Percentiles rank a stretch among this genome's conserved stretches.
Conservation (phyloP, 23 tunicate genomes). For the Halocynthia aurantium region DNA sequence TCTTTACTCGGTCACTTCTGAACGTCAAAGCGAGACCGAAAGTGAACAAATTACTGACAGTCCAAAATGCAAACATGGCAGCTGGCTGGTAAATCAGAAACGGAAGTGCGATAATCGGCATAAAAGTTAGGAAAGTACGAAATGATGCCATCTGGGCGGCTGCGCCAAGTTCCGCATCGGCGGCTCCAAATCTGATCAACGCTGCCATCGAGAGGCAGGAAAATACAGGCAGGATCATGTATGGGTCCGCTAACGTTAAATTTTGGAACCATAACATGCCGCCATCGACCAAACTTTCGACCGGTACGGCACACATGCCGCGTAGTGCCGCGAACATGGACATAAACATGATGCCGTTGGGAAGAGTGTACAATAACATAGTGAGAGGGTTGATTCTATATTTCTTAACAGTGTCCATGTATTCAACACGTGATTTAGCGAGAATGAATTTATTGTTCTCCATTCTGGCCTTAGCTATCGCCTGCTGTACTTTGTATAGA, state of each 20-base stretch:
- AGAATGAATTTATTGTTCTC: not conserved
- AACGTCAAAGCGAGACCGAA: slow-evolving; percentile 35
- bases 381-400: slow-evolving; percentile 54
- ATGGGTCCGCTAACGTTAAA: slow-evolving; percentile 62
- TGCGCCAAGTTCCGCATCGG: slow-evolving; percentile 64
- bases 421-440: slow-evolving; percentile 18
- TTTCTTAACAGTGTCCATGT: slow-evolving; percentile 36
- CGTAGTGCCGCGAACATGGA: slow-evolving; percentile 76
- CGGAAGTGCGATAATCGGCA: slow-evolving; percentile 49
- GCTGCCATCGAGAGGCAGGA: slow-evolving; percentile 38
- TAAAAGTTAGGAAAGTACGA: slow-evolving; percentile 32
- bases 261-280: slow-evolving; percentile 74
- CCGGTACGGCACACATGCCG: slow-evolving; percentile 35
- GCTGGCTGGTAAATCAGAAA: slow-evolving; percentile 63
- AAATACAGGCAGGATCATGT: slow-evolving; percentile 44
- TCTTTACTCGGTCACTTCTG: slow-evolving; percentile 18
- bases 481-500: slow-evolving; percentile 7
- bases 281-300: slow-evolving; percentile 45
- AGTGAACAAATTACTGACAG: slow-evolving; percentile 53
- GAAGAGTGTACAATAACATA: slow-evolving; percentile 39
- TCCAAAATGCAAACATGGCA: slow-evolving; percentile 79
- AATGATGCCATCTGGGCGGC: slow-evolving; percentile 25
- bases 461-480: not conserved
- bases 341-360: slow-evolving; percentile 45
- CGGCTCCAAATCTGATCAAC: slow-evolving; percentile 69